These are phyloP conservation scores for Stichodactyla mertensii DNA, from an alignment of 64 coral and sea anemone species.

Conservation along the genomic window DNA sequence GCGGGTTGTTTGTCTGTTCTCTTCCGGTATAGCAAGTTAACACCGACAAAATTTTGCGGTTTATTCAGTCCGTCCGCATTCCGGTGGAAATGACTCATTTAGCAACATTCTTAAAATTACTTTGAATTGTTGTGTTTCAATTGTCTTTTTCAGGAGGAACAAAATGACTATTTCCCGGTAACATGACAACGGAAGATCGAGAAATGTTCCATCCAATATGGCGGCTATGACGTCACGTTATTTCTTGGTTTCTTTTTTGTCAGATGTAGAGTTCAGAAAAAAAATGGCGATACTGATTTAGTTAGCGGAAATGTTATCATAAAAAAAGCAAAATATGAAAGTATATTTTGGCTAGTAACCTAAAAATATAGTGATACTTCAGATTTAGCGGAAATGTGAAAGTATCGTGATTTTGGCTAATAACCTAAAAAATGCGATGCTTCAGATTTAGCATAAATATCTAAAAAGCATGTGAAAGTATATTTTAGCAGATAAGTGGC, in stretches of 20 bases:
- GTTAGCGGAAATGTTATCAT: too few relatives aligned
- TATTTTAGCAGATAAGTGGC: too few relatives aligned
- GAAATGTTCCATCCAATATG: neutral
- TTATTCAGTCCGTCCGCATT: neutral
- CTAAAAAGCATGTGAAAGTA: too few relatives aligned
- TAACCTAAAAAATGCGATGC: too few relatives aligned
- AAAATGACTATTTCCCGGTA: neutral
- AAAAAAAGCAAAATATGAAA: too few relatives aligned
- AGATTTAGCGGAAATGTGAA: too few relatives aligned
- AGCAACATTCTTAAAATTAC: neutral
- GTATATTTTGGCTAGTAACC: too few relatives aligned
- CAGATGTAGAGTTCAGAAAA: neutral
- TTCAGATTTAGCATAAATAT: too few relatives aligned
- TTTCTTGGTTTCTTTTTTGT: neutral
- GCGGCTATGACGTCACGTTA: neutral
- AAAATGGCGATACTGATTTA: too few relatives aligned
- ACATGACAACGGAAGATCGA: neutral
- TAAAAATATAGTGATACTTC: too few relatives aligned
- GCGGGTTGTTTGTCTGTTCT: neutral
- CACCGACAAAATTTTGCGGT: conserved; percentile 11
- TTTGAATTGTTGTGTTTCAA: neutral
- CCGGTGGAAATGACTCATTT: neutral
- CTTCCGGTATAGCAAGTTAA: neutral
- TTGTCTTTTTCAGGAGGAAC: neutral
- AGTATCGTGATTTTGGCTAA: too few relatives aligned